These are phyloP conservation scores for Drosophila baimaii DNA, from an alignment of 1,140 invertebrate genomes.

Conservation along the genomic window DNA sequence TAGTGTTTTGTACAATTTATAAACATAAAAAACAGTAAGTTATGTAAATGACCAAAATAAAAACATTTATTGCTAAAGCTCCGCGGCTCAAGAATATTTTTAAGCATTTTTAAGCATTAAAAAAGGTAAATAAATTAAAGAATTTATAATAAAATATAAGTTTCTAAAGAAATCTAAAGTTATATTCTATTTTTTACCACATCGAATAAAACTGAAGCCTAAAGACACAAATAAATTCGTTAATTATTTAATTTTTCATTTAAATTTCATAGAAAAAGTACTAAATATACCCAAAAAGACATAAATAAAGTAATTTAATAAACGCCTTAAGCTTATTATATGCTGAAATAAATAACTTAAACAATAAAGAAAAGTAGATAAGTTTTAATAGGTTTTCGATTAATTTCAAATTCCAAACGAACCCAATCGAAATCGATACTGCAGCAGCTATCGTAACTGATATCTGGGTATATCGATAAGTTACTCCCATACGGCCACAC, in stretches of 20 bases:
- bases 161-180: too few species aligned
- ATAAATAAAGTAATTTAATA: too few species aligned
- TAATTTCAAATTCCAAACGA: not conserved
- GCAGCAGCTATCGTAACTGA: not conserved
- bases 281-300: too few species aligned
- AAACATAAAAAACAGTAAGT: not conserved
- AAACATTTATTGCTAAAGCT: conserved; percentile 11
- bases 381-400: not conserved
- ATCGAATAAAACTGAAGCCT: not conserved
- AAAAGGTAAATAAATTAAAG: too few species aligned
- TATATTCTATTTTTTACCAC: too few species aligned
- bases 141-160: not conserved
- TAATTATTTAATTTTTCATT: too few species aligned
- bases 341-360: too few species aligned
- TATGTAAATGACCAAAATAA: conserved; percentile 16
- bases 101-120: not conserved
- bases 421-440: not conserved
- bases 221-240: too few species aligned
- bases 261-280: not conserved
- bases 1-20: conserved; percentile 34
- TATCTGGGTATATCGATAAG: conserved; percentile 2
- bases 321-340: too few species aligned
- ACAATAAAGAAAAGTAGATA: too few species aligned
- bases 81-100: not conserved
- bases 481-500: conserved; percentile 3